phyloP scores from a whole-genome alignment of 2,113 vertebrate genomes.

The Aptenodytes patagonicus region DNA sequence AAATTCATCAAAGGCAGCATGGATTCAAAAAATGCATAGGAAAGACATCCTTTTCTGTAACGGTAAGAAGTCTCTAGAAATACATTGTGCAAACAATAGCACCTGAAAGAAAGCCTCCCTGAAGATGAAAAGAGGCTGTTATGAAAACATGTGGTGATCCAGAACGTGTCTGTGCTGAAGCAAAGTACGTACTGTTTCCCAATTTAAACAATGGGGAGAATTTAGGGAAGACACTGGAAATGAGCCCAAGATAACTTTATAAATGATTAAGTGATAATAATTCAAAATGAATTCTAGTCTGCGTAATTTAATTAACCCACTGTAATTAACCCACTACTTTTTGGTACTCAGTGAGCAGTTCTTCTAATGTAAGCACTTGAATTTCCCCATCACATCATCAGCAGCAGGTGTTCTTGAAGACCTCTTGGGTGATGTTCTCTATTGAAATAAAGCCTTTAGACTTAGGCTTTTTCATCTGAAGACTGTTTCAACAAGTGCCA shows the following conservation, averaged over 20 bases:
- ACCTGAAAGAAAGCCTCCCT: neutral
- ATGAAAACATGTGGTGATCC: neutral
- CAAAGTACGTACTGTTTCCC: neutral
- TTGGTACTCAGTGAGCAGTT: neutral
- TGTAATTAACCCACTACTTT: neutral
- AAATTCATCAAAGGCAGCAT: neutral
- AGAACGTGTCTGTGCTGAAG: neutral
- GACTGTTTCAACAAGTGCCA: neutral
- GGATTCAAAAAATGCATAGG: neutral
- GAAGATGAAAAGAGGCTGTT: neutral
- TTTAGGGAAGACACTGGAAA: neutral
- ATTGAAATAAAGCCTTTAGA: neutral
- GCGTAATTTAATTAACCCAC: neutral
- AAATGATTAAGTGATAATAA: neutral
- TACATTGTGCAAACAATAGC: neutral
- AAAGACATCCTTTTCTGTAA: neutral
- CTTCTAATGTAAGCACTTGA: neutral
- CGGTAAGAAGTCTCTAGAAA: neutral
- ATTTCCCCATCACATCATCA: neutral
- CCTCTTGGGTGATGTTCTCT: neutral
- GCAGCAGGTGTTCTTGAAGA: neutral
- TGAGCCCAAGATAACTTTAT: neutral
- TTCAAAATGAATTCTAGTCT: neutral
- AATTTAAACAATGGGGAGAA: neutral
- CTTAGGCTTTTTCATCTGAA: neutral